Evolutionary conservation across 2,797 vertebrate species (phyloP).

Genomic region (Acanthiza pusilla): DNA sequence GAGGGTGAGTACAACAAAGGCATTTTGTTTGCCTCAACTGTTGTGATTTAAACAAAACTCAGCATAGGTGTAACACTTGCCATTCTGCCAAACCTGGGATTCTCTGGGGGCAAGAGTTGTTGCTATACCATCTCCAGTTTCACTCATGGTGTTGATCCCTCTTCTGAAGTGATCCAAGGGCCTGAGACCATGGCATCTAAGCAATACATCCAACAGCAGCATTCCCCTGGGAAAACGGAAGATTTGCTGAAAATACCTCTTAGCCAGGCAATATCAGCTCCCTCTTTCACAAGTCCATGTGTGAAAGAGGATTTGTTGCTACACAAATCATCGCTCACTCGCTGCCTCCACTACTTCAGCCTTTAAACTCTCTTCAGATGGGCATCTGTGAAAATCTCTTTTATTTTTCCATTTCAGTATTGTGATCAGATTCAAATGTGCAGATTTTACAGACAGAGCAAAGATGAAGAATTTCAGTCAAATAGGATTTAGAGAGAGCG

Average conservation of each 20-base stretch:
- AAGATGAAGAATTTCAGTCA: not conserved
- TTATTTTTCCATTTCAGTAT: not conserved
- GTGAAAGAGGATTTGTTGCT: not conserved
- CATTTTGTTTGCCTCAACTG: not conserved
- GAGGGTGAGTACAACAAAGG: not conserved
- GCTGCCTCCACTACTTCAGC: not conserved
- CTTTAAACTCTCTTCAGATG: not conserved
- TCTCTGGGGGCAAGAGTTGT: not conserved
- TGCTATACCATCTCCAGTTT: not conserved
- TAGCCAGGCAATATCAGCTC: not conserved
- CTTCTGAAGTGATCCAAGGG: not conserved
- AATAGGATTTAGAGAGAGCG: not conserved
- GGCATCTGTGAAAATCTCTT: not conserved
- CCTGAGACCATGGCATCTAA: not conserved
- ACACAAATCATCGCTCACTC: not conserved
- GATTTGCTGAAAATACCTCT: not conserved
- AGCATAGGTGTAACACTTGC: rapidly evolving
- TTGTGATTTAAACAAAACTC: not conserved
- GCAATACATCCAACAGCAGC: not conserved
- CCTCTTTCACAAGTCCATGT: not conserved
- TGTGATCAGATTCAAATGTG: not conserved
- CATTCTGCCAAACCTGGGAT: not conserved
- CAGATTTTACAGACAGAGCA: not conserved
- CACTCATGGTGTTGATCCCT: not conserved
- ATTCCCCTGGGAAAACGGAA: not conserved